Conservation (phyloP, 2,888 invertebrate genomes). For the Stomorhina lunata region DNA sequence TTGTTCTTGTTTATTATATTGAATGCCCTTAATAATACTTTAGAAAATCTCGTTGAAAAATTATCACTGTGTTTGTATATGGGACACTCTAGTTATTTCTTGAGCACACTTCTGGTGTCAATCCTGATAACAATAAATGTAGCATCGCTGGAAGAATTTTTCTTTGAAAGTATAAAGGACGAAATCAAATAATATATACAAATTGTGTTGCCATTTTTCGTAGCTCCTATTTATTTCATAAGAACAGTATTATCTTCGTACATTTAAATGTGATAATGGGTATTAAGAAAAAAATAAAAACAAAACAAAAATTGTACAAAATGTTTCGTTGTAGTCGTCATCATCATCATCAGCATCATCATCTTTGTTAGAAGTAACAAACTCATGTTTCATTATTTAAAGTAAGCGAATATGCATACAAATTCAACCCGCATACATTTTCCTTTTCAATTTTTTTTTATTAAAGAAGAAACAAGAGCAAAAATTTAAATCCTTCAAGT, state of each 20-base stretch:
- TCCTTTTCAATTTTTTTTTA: no score
- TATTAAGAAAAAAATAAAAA: slow-evolving; percentile 2
- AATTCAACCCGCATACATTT: slow-evolving; percentile 17
- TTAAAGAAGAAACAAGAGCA: not conserved
- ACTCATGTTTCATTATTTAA: not conserved
- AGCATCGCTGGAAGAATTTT: not conserved
- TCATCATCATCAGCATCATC: not conserved
- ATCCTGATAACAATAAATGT: no score
- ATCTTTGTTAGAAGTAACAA: not conserved
- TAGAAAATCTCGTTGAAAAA: no score
- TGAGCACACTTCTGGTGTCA: no score
- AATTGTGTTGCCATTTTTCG: not conserved
- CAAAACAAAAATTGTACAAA: no score
- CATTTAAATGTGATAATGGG: slow-evolving; percentile 48
- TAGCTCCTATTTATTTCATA: slow-evolving; percentile 32
- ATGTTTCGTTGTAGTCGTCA: not conserved
- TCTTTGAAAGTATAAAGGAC: not conserved
- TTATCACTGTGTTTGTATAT: no score
- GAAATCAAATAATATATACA: not conserved
- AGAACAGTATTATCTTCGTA: slow-evolving; percentile 25
- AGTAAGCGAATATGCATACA: not conserved
- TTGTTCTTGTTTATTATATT: no score
- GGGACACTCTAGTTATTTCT: no score
- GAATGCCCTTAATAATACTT: no score
- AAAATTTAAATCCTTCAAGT: not conserved